A percentile compares a stretch with the other conserved stretches of the same genome.
Conservation (phyloP, 2,113 vertebrate species). For the Chiloscyllium plagiosum region DNA sequence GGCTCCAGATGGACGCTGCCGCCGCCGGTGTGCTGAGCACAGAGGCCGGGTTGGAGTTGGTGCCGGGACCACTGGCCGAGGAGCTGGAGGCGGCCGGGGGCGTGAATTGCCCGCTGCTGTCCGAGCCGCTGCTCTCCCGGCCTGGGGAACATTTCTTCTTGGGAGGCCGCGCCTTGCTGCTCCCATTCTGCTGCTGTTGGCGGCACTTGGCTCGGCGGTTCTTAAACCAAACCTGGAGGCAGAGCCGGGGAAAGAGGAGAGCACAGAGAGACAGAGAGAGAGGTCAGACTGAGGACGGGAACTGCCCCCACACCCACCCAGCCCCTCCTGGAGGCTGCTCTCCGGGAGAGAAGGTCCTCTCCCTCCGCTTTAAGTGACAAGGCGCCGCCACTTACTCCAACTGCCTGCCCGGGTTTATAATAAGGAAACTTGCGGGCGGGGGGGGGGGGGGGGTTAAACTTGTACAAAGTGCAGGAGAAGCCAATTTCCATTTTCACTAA, state of each 20-base stretch:
- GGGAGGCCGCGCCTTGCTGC: slow-evolving; percentile 79
- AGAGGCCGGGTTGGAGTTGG: slow-evolving; percentile 72
- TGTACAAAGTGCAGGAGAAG: too few relatives aligned
- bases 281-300: too few relatives aligned
- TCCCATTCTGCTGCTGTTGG: slow-evolving; percentile 80
- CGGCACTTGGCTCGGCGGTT: slow-evolving; percentile 58
- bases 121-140: slow-evolving; percentile 89
- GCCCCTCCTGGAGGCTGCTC: too few relatives aligned
- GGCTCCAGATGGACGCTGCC: slow-evolving; percentile 73
- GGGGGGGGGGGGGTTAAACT: too few relatives aligned
- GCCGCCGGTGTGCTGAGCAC: slow-evolving; percentile 88
- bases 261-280: too few relatives aligned
- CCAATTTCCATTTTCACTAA: too few relatives aligned
- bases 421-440: too few relatives aligned
- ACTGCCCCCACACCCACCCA: too few relatives aligned
- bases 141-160: slow-evolving; percentile 93
- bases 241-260: background rate
- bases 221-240: slow-evolving; percentile 92
- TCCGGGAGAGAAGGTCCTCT: too few relatives aligned
- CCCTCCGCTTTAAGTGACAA: too few relatives aligned
- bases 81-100: slow-evolving; percentile 86
- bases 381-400: too few relatives aligned
- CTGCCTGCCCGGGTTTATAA: too few relatives aligned
- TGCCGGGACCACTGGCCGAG: slow-evolving; percentile 54
- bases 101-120: slow-evolving; percentile 96